Conservation (phyloP, 2,113 vertebrate genomes). For the Columba janthina region DNA sequence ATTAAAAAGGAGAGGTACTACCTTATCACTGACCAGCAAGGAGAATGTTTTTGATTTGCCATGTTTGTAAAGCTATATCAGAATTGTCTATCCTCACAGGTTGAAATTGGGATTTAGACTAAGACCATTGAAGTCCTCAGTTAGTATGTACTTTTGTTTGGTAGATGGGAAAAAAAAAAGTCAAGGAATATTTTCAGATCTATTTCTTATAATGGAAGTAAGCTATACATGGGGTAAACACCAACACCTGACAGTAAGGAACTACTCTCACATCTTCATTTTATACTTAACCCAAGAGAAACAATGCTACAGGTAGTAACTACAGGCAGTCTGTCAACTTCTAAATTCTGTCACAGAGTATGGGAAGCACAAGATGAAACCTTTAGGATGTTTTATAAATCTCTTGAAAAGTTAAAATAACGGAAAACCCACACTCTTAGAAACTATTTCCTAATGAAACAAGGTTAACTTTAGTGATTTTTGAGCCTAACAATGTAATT, state of each 20-base stretch:
- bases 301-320: neutral
- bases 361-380: neutral
- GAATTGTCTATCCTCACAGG: neutral
- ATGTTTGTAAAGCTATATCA: neutral
- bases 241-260: neutral
- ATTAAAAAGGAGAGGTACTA: neutral
- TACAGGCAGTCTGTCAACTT: neutral
- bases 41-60: neutral
- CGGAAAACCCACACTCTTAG: neutral
- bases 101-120: neutral
- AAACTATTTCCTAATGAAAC: neutral
- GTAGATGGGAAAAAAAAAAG: neutral
- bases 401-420: neutral
- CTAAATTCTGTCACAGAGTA: neutral
- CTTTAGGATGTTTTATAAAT: neutral
- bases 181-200: neutral
- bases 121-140: fast-evolving
- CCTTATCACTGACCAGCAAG: neutral
- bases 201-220: neutral
- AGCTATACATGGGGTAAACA: neutral
- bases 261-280: neutral
- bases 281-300: neutral
- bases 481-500: neutral
- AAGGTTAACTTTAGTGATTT: neutral
- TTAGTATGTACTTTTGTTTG: neutral